Percentiles rank a stretch among this genome's conserved stretches.
These are phyloP conservation scores for Diuraphis noxia DNA, from an alignment of 1,140 invertebrate genomes.

Conservation along the genomic window DNA sequence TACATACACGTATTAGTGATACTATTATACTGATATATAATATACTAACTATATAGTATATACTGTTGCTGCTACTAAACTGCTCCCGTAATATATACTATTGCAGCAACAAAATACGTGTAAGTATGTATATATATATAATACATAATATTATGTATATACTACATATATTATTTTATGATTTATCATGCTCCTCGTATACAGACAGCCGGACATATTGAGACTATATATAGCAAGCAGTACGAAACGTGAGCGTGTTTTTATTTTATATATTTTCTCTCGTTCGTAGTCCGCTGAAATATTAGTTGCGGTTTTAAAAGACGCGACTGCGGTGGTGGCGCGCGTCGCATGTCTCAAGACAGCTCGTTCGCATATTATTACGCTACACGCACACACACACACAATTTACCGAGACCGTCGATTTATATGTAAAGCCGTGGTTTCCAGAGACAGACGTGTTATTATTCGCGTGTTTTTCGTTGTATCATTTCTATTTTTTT, in stretches of 20 bases:
- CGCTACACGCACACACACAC: too few relatives aligned
- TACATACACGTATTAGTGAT: not conserved
- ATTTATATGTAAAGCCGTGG: slow-evolving; percentile 2
- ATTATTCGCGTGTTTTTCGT: not conserved
- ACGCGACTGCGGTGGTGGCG: not conserved
- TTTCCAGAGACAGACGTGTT: not conserved
- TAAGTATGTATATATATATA: too few relatives aligned
- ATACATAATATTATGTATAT: not conserved
- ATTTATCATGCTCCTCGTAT: not conserved
- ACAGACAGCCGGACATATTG: not conserved
- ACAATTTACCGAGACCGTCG: not conserved
- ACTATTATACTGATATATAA: not conserved
- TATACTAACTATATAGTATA: too few relatives aligned
- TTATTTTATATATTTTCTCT: not conserved
- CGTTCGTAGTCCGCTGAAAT: not conserved
- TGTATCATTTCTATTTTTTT: not conserved
- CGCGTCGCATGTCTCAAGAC: not conserved
- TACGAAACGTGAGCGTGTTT: not conserved
- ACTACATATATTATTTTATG: not conserved
- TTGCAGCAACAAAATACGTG: too few relatives aligned
- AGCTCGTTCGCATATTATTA: not conserved
- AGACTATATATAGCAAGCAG: not conserved
- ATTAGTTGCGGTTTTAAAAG: slow-evolving; percentile 7
- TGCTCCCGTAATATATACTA: not conserved
- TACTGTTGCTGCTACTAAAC: not conserved